Base-by-base conservation (phyloP, 2,113 vertebrate genomes). In the Empidonax traillii region DNA sequence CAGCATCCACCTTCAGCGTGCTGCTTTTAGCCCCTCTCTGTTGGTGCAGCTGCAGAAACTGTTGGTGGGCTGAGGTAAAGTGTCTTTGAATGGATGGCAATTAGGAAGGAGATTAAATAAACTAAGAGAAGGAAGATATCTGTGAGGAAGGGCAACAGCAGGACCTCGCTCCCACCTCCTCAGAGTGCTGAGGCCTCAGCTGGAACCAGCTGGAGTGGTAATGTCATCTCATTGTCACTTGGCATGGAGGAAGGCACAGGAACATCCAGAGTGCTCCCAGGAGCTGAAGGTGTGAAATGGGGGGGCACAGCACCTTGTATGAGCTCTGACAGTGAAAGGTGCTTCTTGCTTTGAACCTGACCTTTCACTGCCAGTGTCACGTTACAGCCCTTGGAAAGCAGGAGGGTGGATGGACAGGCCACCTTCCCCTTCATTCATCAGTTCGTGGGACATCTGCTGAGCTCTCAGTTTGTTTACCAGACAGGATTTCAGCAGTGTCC, bases 401-500 rank as follows among this genome's bases (percentile, higher is more conserved):
- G 46, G 27, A 55, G 33, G 8, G 51, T 24, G 58, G 51, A 16
- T n/a, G 74, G 67, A 22, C 12, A 33, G 28, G 28, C 56, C 22
- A 4, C 49, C 20, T 67, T 51, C 47, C 55, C 16, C 0, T 61
- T 96, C 93, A 68, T 95, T 94, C 96, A 95, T 79, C 87, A 58
- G n/a, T 10, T 75, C 35, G 28, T 73, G 66, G 35, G 33, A 69
- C 37, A 52, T 52, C 17, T 66, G 63, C 31, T 31, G 74, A 75
- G 53, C 37, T 68, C 56, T 75, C 31, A 0, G 4, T 89, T 90
- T 96, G 91, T 96, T 96, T 97, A 87, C 81, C 62, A 79, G 91
- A 93, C 87, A 85, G 87, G 91, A 95, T 95, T 96, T 94, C 89
- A 75, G 81, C 66, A 44, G 8, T 0, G 9, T 89, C 96, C 94